Evolutionary conservation across 2,888 invertebrate species (phyloP).

Genomic region (Brassicogethes aeneus): DNA sequence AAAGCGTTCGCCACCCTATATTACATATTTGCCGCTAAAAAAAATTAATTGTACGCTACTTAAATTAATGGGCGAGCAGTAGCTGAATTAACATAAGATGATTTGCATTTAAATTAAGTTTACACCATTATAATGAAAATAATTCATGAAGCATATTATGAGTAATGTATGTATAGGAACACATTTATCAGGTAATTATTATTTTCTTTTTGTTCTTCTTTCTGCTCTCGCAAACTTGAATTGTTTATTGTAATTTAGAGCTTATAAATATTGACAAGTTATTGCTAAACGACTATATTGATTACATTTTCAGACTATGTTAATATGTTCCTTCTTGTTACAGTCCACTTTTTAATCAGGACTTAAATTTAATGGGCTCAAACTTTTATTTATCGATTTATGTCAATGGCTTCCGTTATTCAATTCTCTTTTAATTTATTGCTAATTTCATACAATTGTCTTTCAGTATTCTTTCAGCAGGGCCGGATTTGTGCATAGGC

Average conservation of each 20-base stretch:
- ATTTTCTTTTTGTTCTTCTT: constrained; percentile 1
- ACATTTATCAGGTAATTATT: constrained; percentile 35
- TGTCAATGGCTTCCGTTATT: too few species aligned
- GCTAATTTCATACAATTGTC: too few species aligned
- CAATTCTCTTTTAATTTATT: too few species aligned
- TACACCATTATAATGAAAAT: constrained; percentile 43
- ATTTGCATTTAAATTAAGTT: constrained; percentile 45
- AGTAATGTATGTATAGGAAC: constrained; percentile 35
- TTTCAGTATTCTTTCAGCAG: too few species aligned
- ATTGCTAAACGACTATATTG: constrained; percentile 1
- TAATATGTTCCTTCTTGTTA: neutral
- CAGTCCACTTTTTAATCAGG: neutral
- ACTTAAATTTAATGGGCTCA: neutral
- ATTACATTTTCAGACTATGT: constrained; percentile 1
- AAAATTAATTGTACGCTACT: constrained; percentile 60
- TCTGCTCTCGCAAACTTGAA: neutral
- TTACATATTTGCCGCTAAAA: constrained; percentile 37
- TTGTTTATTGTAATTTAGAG: constrained; percentile 3
- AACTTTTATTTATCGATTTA: neutral
- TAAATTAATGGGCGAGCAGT: constrained; percentile 54
- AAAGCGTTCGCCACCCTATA: constrained; percentile 26
- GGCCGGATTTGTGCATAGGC: too few species aligned
- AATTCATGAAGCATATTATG: constrained; percentile 39
- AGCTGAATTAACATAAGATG: constrained; percentile 43
- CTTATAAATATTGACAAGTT: constrained; percentile 4